Conservation (phyloP, 2,113 vertebrate species). For the Lutjanus erythropterus region DNA sequence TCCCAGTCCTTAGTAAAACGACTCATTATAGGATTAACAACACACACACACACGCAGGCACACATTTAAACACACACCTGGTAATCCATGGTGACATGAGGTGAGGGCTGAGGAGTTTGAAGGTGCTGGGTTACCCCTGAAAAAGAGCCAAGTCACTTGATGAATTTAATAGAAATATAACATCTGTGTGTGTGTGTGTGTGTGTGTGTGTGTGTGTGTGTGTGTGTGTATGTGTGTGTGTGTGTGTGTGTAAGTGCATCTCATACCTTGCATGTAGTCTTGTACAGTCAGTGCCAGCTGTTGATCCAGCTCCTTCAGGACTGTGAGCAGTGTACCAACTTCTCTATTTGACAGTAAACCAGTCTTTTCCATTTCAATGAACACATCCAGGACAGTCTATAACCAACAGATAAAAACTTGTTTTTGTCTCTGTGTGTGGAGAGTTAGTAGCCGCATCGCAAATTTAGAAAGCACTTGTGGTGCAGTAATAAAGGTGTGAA, state of each 20-base stretch:
- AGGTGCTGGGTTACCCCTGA: background rate
- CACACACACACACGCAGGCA: background rate
- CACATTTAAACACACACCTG: constrained; percentile 51
- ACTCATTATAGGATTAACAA: background rate
- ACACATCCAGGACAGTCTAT: constrained; percentile 80
- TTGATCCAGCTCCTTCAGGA: constrained; percentile 44
- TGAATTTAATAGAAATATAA: background rate
- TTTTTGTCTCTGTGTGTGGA: background rate
- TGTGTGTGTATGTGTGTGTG: background rate
- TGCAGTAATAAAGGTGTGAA: background rate
- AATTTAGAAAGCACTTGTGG: background rate
- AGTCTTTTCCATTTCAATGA: constrained; percentile 82
- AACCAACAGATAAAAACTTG: constrained; percentile 5
- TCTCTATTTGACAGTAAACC: constrained; percentile 58
- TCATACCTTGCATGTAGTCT: constrained; percentile 29
- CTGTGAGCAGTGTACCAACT: constrained; percentile 18
- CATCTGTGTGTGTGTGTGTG: background rate
- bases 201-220: background rate
- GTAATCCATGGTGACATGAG: constrained; percentile 8
- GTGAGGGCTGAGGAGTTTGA: accelerated
- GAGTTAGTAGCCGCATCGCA: background rate
- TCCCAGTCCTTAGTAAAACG: background rate
- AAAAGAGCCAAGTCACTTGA: background rate
- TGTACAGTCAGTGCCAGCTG: constrained; percentile 53
- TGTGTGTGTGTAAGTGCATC: background rate